A percentile compares a stretch with the other conserved stretches of the same genome.
These are phyloP conservation scores for Carettochelys insculpta DNA, from an alignment of 2,113 vertebrate genomes.

Conservation along the genomic window DNA sequence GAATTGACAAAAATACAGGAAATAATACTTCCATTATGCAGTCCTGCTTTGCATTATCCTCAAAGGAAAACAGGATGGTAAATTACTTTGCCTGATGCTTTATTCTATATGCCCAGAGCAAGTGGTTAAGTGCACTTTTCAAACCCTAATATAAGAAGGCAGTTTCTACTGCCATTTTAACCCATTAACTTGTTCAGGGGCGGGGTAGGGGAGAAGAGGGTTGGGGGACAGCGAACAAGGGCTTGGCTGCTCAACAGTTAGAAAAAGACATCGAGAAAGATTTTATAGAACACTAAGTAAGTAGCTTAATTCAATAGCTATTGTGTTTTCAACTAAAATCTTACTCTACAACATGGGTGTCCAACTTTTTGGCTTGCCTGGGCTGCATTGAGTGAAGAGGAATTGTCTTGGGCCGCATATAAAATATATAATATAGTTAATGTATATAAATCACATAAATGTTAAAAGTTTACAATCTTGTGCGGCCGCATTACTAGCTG, in stretches of 20 bases:
- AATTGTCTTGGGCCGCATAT: too few relatives aligned
- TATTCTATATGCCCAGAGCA: constrained; percentile 65
- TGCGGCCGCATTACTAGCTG: too few relatives aligned
- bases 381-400: too few relatives aligned
- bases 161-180: constrained; percentile 69
- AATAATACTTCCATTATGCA: constrained; percentile 71
- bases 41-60: constrained; percentile 64
- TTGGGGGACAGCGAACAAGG: neutral
- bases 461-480: too few relatives aligned
- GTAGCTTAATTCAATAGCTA: constrained; percentile 56
- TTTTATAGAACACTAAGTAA: constrained; percentile 49
- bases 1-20: constrained; percentile 62
- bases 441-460: too few relatives aligned
- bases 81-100: constrained; percentile 68
- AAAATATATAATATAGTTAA: too few relatives aligned
- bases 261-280: constrained; percentile 54
- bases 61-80: constrained; percentile 67
- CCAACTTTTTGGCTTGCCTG: too few relatives aligned
- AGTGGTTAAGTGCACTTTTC: constrained; percentile 77
- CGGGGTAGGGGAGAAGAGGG: neutral
- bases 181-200: constrained; percentile 58
- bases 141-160: constrained; percentile 53
- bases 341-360: neutral
- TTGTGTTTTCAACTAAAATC: constrained; percentile 9
- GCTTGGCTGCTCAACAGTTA: constrained; percentile 11